Conservation (phyloP, 2,888 invertebrate species). For the Stenurella melanura region DNA sequence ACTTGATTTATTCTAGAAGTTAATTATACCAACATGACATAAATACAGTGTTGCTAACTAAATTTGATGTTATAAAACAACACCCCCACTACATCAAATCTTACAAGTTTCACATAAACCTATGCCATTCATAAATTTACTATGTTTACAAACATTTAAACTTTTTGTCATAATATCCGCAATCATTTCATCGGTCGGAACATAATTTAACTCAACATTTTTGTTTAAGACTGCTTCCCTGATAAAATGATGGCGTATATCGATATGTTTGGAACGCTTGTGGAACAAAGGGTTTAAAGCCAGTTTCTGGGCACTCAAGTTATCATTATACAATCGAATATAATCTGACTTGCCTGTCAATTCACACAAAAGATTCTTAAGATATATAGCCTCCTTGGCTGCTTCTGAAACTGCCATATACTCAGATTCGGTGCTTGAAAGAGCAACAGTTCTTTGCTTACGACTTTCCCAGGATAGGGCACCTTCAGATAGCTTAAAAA, state of each 20-base stretch:
- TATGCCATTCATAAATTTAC: too few species aligned
- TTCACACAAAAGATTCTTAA: constrained; percentile 36
- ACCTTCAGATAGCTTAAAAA: constrained; percentile 36
- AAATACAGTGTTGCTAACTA: too few species aligned
- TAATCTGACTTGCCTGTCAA: constrained; percentile 21
- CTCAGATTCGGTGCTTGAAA: constrained; percentile 61
- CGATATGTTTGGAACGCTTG: constrained; percentile 40
- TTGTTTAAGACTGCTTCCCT: constrained; percentile 26
- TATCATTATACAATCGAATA: constrained; percentile 44
- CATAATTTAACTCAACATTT: background rate
- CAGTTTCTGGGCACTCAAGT: constrained; percentile 42
- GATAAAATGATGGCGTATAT: constrained; percentile 43
- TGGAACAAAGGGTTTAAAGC: constrained; percentile 38
- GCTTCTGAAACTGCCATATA: constrained; percentile 59
- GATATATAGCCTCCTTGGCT: too few species aligned
- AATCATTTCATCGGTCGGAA: too few species aligned
- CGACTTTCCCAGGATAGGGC: constrained; percentile 44
- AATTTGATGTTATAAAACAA: background rate
- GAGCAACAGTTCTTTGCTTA: constrained; percentile 56
- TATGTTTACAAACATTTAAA: too few species aligned
- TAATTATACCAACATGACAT: too few species aligned
- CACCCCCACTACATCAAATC: background rate
- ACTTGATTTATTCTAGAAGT: too few species aligned
- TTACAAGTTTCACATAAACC: too few species aligned
- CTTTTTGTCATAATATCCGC: too few species aligned